Percentiles rank a stretch among this genome's conserved stretches.
Conservation (phyloP, 2,888 invertebrate species). For the Drosophila melanosoma region DNA sequence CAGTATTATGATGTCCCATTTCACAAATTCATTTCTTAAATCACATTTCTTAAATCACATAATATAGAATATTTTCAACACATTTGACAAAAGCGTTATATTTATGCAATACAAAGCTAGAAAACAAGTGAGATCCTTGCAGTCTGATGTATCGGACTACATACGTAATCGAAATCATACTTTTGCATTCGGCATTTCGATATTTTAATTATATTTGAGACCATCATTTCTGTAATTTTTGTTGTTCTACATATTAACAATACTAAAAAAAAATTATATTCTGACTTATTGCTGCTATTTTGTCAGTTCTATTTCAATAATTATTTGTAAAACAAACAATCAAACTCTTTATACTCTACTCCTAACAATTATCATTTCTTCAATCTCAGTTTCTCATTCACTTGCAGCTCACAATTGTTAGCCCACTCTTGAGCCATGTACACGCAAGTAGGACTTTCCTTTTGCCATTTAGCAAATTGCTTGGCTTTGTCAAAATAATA, state of each 20-base stretch:
- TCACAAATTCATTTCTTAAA: conserved; percentile 6
- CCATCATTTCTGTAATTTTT: background rate
- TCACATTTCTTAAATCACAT: background rate
- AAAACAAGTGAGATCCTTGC: background rate
- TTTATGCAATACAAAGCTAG: background rate
- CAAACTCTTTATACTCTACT: conserved; percentile 25
- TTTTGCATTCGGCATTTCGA: too few species aligned
- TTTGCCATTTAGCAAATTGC: conserved; percentile 76
- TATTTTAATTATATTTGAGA: background rate
- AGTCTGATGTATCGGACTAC: background rate
- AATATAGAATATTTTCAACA: background rate
- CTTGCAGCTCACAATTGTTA: conserved; percentile 57
- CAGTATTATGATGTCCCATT: conserved; percentile 7
- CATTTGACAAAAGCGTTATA: background rate
- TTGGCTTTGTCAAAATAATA: conserved; percentile 79
- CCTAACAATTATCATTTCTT: conserved; percentile 38
- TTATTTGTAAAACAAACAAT: conserved; percentile 24
- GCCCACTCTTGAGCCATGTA: conserved; percentile 53
- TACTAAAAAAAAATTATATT: background rate
- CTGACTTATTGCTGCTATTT: background rate
- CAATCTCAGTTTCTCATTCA: conserved; percentile 3
- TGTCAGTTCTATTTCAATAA: conserved; percentile 6
- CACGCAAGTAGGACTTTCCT: conserved; percentile 41
- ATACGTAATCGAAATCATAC: too few species aligned
- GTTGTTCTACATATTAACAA: background rate